phyloP scores from a whole-genome alignment of 2,113 vertebrate genomes.

The Trogon surrucura region DNA sequence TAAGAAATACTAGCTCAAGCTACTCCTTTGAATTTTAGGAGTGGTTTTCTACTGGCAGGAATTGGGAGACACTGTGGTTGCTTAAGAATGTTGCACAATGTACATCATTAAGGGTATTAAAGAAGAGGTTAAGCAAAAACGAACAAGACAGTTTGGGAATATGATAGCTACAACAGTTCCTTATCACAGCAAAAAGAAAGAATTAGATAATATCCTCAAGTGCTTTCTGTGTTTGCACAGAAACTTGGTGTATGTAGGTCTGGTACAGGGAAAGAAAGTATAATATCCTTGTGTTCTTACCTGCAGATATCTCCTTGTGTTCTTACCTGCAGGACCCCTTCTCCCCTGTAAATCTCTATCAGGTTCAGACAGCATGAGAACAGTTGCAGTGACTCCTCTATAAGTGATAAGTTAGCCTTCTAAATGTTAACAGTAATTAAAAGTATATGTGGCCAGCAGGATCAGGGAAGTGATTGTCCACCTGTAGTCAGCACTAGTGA shows the following conservation, averaged over 20 bases:
- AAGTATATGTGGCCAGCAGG: background rate
- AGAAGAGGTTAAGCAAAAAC: background rate
- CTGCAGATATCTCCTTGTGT: background rate
- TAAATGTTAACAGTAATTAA: background rate
- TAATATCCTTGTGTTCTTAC: background rate
- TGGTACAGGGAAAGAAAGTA: background rate
- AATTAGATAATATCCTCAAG: background rate
- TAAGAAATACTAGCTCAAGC: background rate
- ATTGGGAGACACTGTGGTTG: background rate
- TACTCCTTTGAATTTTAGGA: background rate
- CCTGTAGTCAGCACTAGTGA: background rate
- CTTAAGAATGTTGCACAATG: background rate
- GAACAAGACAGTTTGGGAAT: background rate
- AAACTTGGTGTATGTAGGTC: background rate
- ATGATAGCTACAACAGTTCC: background rate
- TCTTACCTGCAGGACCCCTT: background rate
- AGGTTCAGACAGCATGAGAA: background rate
- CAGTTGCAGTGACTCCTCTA: background rate
- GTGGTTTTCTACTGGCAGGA: background rate
- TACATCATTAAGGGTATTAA: background rate
- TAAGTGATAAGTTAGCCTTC: background rate
- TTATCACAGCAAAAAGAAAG: background rate
- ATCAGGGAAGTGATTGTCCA: fast-evolving
- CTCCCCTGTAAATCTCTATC: background rate
- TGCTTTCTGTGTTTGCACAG: background rate